phyloP scores from a whole-genome alignment of 2,113 vertebrate species.

The Onychostruthus taczanowskii region DNA sequence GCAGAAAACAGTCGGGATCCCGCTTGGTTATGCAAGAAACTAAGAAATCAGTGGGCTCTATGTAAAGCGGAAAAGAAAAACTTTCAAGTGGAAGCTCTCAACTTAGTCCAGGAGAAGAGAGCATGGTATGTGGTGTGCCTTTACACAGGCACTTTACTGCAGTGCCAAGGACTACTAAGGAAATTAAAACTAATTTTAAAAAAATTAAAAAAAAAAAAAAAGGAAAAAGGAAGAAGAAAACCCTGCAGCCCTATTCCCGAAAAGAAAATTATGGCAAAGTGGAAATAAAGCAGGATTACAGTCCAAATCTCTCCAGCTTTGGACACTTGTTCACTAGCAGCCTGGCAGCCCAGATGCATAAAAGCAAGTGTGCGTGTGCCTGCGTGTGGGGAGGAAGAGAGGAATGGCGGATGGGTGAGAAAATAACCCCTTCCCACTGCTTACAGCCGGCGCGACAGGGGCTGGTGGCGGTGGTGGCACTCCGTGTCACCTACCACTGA shows the following conservation, averaged over 20 bases:
- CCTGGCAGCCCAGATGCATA: not conserved
- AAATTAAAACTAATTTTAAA: not conserved
- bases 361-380: not conserved
- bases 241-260: not conserved
- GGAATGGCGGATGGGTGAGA: slow-evolving; percentile 37
- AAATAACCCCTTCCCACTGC: not conserved
- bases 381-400: not conserved
- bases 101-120: not conserved
- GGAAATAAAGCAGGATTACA: not conserved
- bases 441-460: not conserved
- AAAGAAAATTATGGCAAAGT: not conserved
- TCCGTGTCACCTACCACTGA: not conserved
- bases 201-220: too few species aligned
- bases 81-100: slow-evolving; percentile 17
- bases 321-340: slow-evolving; percentile 24
- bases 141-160: not conserved
- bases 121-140: not conserved
- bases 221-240: not conserved
- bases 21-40: not conserved
- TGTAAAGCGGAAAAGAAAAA: not conserved
- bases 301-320: not conserved
- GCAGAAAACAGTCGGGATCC: not conserved
- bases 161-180: not conserved
- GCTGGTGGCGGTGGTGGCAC: slow-evolving; percentile 11
- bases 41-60: not conserved